A percentile compares a stretch with the other conserved stretches of the same genome.
These are phyloP conservation scores for Sus scrofa DNA, from an alignment of 2,113 vertebrate species.

Conservation along the genomic window DNA sequence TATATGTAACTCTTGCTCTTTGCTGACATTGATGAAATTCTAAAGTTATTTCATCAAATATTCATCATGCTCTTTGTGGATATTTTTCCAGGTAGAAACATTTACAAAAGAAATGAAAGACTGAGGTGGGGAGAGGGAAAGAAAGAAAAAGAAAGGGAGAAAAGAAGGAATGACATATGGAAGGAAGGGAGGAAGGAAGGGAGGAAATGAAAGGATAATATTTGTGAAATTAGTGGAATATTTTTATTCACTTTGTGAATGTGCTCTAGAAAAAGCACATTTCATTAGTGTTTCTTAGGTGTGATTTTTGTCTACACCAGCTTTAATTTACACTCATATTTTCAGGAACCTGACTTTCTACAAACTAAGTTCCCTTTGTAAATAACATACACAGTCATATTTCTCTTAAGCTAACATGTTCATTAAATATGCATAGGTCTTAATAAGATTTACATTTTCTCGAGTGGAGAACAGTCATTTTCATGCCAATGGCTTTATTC, in stretches of 20 bases:
- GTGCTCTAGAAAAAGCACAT: not conserved
- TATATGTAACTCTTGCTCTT: not conserved
- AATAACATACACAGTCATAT: not conserved
- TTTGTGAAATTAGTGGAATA: not conserved
- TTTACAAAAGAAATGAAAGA: not conserved
- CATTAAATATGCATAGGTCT: not conserved
- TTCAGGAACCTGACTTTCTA: not conserved
- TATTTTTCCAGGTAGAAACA: not conserved
- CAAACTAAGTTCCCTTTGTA: not conserved
- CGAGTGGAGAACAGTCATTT: not conserved
- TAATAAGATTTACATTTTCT: slow-evolving; percentile 6
- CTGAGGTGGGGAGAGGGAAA: no score
- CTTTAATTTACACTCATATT: not conserved
- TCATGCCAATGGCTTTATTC: not conserved
- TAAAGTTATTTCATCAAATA: slow-evolving; percentile 22
- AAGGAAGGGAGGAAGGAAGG: not conserved
- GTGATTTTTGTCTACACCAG: not conserved
- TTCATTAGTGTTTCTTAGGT: not conserved
- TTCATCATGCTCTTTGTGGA: not conserved
- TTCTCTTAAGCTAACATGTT: not conserved
- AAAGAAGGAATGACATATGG: no score
- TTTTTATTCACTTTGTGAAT: not conserved
- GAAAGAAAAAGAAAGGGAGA: not conserved
- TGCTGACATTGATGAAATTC: not conserved
- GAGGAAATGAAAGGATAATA: not conserved